These are phyloP conservation scores for Eurystomus glaucurus DNA, from an alignment of 2,797 vertebrate genomes.

Conservation along the genomic window DNA sequence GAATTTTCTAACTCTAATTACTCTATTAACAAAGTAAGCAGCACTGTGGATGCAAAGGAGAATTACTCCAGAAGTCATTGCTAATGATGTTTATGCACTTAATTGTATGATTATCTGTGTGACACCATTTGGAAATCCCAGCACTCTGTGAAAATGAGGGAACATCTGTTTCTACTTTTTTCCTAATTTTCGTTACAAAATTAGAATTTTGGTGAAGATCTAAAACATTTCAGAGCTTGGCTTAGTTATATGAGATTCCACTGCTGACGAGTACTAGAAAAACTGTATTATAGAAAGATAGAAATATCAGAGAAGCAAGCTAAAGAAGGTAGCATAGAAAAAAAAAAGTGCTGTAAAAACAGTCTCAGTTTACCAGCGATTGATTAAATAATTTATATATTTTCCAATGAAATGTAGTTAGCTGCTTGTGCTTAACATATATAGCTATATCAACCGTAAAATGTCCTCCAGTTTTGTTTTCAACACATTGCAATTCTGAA, in stretches of 20 bases:
- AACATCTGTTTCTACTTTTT: neutral
- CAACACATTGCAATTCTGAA: neutral
- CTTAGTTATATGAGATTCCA: neutral
- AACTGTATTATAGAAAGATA: neutral
- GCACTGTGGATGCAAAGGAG: neutral
- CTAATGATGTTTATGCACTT: conserved; percentile 9
- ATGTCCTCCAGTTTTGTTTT: neutral
- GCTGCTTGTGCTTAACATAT: neutral
- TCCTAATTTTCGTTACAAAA: neutral
- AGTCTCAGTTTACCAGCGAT: neutral
- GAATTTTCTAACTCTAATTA: neutral
- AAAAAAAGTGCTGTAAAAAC: neutral
- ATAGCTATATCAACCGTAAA: neutral
- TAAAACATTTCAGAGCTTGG: neutral
- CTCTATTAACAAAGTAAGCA: neutral
- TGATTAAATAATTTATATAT: neutral
- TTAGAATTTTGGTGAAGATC: neutral
- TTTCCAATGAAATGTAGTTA: neutral
- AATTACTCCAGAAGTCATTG: neutral
- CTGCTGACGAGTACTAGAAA: neutral
- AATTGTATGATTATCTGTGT: neutral
- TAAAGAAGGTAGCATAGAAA: neutral
- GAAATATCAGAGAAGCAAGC: neutral
- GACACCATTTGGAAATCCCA: neutral
- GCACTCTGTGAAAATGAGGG: neutral